These are phyloP conservation scores for Glaucomys volans DNA, from an alignment of 2,113 vertebrate genomes.

Conservation along the genomic window DNA sequence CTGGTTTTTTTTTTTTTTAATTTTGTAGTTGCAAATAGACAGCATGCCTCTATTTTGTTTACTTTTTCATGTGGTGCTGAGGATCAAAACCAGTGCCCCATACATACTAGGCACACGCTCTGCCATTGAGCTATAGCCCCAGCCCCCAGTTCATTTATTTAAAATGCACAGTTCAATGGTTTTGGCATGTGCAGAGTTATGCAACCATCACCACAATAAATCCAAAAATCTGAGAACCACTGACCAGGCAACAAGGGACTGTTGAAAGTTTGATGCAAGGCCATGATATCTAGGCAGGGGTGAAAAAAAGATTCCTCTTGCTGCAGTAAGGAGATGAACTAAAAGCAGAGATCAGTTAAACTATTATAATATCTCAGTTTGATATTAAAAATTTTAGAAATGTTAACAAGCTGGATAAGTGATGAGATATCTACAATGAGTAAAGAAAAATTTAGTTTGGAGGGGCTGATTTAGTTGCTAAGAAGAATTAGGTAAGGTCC, in stretches of 20 bases:
- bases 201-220: neutral
- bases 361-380: neutral
- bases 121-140: too few species aligned
- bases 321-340: neutral
- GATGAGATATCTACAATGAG: neutral
- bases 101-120: too few species aligned
- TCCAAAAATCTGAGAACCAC: neutral
- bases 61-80: too few species aligned
- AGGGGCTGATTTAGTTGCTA: neutral
- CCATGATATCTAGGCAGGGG: neutral
- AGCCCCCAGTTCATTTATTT: neutral
- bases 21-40: too few species aligned
- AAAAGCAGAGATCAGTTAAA: neutral
- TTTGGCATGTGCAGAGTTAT: neutral
- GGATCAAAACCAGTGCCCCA: too few species aligned
- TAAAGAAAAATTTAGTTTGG: neutral
- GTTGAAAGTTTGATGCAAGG: neutral
- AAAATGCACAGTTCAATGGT: neutral
- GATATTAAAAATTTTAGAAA: neutral
- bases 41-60: too few species aligned
- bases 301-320: neutral
- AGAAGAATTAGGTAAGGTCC: neutral
- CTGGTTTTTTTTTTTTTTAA: too few species aligned
- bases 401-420: neutral
- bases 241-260: neutral